Conservation (phyloP, 2,113 vertebrate species). For the Cryptomyrus ogoouensis region DNA sequence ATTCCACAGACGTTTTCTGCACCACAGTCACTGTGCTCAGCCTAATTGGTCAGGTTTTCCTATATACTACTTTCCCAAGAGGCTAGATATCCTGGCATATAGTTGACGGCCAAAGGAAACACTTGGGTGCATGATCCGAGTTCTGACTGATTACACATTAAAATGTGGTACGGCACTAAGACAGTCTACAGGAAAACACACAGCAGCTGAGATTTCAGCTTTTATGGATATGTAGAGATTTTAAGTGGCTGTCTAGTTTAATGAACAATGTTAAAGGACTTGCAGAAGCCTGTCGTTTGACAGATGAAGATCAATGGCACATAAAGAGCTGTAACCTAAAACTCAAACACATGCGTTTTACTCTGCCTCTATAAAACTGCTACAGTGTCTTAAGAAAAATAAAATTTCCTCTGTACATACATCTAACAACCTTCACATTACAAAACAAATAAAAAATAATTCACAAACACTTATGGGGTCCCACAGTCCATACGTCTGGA, state of each 20-base stretch:
- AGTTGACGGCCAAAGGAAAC: not conserved
- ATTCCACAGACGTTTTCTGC: not conserved
- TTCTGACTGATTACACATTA: not conserved
- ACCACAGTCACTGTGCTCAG: not conserved
- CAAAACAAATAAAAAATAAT: not conserved
- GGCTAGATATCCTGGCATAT: not conserved
- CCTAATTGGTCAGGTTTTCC: not conserved
- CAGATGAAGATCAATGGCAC: not conserved
- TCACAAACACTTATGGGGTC: not conserved
- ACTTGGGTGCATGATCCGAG: not conserved
- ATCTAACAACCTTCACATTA: not conserved
- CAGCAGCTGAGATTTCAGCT: not conserved
- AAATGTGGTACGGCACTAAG: not conserved
- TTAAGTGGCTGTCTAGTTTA: not conserved
- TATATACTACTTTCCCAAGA: not conserved
- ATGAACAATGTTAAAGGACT: not conserved
- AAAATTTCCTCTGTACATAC: not conserved
- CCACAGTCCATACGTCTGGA: not conserved
- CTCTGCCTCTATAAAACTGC: not conserved
- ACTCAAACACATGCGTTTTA: not conserved
- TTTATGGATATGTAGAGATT: not conserved
- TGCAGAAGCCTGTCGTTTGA: not conserved
- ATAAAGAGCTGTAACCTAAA: not conserved
- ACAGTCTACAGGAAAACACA: not conserved
- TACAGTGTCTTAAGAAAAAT: not conserved